phyloP scores from a whole-genome alignment of 2,888 invertebrate genomes.

The Hypsopygia costalis region DNA sequence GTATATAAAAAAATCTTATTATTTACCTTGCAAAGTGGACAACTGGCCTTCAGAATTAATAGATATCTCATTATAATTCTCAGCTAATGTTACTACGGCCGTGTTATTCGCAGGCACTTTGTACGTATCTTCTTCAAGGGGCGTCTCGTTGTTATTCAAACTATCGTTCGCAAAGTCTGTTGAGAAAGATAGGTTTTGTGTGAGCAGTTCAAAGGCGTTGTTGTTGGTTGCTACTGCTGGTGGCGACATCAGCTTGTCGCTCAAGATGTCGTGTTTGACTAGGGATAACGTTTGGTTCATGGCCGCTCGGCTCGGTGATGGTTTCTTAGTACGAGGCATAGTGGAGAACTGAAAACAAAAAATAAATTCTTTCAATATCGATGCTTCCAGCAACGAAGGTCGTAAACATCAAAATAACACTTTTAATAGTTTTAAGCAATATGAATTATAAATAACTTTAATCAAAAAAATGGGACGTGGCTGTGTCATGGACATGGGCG shows the following conservation, averaged over 20 bases:
- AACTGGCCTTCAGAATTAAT: slow-evolving; percentile 70
- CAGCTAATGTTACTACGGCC: slow-evolving; percentile 52
- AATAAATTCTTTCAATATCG: not conserved
- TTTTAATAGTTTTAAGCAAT: too few species aligned
- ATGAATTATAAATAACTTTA: too few species aligned
- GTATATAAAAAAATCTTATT: too few species aligned
- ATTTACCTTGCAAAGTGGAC: slow-evolving; percentile 67
- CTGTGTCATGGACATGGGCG: too few species aligned
- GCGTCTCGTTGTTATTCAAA: slow-evolving; percentile 64
- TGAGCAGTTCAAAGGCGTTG: slow-evolving; percentile 67
- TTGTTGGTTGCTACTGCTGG: slow-evolving; percentile 41
- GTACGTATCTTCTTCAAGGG: slow-evolving; percentile 60
- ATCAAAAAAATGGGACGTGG: too few species aligned
- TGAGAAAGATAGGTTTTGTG: slow-evolving; percentile 71
- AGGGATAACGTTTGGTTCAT: slow-evolving; percentile 64
- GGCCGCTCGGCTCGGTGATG: slow-evolving; percentile 63
- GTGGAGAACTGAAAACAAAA: slow-evolving; percentile 81
- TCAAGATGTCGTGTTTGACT: slow-evolving; percentile 67
- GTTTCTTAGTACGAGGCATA: slow-evolving; percentile 80
- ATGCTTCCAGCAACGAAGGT: too few species aligned
- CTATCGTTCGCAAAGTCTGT: slow-evolving; percentile 75
- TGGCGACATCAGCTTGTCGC: slow-evolving; percentile 44
- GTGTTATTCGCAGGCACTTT: slow-evolving; percentile 70
- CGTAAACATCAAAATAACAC: too few species aligned
- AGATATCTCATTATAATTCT: slow-evolving; percentile 75